phyloP scores from a whole-genome alignment of 2,113 vertebrate genomes.

The Gasterosteus nipponicus region DNA sequence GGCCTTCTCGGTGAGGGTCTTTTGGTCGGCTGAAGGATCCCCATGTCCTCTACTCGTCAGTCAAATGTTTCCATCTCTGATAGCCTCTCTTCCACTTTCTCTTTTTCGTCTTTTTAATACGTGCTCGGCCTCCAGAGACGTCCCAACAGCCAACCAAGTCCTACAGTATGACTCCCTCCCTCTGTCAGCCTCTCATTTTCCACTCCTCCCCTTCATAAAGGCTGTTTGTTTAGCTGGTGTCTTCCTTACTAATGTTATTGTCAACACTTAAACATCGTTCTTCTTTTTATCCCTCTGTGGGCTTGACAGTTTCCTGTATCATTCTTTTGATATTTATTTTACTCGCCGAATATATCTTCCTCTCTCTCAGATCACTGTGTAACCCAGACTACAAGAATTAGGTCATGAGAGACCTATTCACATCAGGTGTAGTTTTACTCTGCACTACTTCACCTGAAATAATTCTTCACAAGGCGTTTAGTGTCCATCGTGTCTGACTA shows the following conservation, averaged over 20 bases:
- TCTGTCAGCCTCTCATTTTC: conserved; percentile 57
- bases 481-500: conserved; percentile 36
- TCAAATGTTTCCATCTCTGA: conserved; percentile 64
- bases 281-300: neutral
- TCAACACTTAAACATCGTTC: neutral
- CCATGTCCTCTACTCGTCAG: conserved; percentile 70
- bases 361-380: conserved; percentile 58
- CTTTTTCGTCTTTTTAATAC: conserved; percentile 78
- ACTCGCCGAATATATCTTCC: conserved; percentile 68
- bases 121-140: conserved; percentile 67
- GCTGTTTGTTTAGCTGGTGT: conserved; percentile 37
- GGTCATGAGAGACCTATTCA: conserved; percentile 70
- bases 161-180: conserved; percentile 63
- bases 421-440: conserved; percentile 54
- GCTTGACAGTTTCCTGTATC: conserved; percentile 14
- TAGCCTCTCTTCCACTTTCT: conserved; percentile 62
- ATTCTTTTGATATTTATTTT: conserved; percentile 33
- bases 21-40: conserved; percentile 74
- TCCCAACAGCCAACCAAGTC: conserved; percentile 78
- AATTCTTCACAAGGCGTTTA: conserved; percentile 53
- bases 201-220: conserved; percentile 66
- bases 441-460: conserved; percentile 56
- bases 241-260: conserved; percentile 34
- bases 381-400: conserved; percentile 73
- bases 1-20: conserved; percentile 64